These are phyloP conservation scores for Toxotes jaculatrix DNA, from an alignment of 2,113 vertebrate genomes.

Conservation along the genomic window DNA sequence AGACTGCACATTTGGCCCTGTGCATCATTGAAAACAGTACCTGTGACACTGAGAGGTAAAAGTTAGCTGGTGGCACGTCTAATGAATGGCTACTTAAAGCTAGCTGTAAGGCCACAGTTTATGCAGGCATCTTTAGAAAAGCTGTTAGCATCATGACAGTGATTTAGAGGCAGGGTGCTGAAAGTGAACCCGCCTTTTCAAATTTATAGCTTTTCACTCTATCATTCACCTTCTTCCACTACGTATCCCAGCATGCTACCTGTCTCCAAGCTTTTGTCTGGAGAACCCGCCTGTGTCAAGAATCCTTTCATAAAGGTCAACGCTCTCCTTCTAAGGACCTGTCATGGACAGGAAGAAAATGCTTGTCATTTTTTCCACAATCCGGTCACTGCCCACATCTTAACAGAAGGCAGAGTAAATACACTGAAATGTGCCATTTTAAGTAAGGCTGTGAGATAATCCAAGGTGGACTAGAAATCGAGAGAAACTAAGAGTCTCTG, in stretches of 20 bases:
- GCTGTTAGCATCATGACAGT: slow-evolving; percentile 21
- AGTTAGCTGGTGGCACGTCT: slow-evolving; percentile 12
- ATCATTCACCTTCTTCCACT: slow-evolving; percentile 38
- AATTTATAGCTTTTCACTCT: slow-evolving; percentile 26
- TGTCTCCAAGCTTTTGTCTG: slow-evolving; percentile 23
- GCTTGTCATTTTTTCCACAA: neutral
- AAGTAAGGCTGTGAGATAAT: neutral
- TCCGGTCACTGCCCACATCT: neutral
- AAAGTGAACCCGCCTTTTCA: slow-evolving; percentile 42
- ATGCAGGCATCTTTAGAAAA: slow-evolving; percentile 27
- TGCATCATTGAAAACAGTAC: slow-evolving; percentile 2
- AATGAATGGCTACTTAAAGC: slow-evolving; percentile 39
- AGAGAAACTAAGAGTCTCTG: neutral
- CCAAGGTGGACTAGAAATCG: no score
- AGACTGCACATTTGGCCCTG: neutral
- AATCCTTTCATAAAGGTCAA: neutral
- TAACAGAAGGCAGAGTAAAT: neutral
- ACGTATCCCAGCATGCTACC: neutral
- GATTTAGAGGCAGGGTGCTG: slow-evolving; percentile 52
- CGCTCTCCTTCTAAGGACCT: neutral
- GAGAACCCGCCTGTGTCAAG: neutral
- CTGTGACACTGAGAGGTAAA: slow-evolving; percentile 36
- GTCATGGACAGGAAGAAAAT: neutral
- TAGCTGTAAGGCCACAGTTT: slow-evolving; percentile 12
- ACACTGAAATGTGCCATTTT: no score